These are phyloP conservation scores for Cryptocephalus primarius DNA, from an alignment of 2,888 invertebrate genomes.

Conservation along the genomic window DNA sequence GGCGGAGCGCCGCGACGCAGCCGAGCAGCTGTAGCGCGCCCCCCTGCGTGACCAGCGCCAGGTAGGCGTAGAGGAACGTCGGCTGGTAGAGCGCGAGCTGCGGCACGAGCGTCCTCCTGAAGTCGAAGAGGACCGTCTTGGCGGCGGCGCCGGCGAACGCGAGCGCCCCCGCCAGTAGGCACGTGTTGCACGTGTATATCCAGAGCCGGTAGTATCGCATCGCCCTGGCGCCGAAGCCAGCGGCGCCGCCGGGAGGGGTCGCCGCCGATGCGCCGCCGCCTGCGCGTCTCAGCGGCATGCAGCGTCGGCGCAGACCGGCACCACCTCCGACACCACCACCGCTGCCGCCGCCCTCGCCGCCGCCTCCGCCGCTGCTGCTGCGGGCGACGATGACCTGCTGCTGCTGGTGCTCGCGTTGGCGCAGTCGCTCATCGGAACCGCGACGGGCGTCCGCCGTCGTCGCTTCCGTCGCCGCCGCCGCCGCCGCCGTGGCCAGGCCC, in stretches of 20 bases:
- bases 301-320: conserved; percentile 38
- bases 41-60: conserved; percentile 64
- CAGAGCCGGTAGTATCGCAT: conserved; percentile 81
- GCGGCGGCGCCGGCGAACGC: conserved; percentile 70
- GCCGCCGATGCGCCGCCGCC: conserved; percentile 38
- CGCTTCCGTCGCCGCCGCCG: conserved; percentile 34
- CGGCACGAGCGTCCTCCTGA: conserved; percentile 55
- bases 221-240: conserved; percentile 36
- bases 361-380: conserved; percentile 31
- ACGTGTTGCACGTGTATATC: conserved; percentile 88
- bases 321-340: conserved; percentile 32
- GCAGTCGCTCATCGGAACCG: conserved; percentile 29
- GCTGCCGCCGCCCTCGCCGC: conserved; percentile 42
- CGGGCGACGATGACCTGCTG: not conserved
- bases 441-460: conserved; percentile 21
- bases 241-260: conserved; percentile 21
- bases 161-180: conserved; percentile 70
- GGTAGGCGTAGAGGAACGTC: conserved; percentile 68
- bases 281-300: conserved; percentile 41
- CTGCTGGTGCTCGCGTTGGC: not conserved
- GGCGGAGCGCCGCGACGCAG: conserved; percentile 68
- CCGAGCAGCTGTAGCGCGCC: conserved; percentile 61
- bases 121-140: conserved; percentile 57
- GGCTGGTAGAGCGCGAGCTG: conserved; percentile 69
- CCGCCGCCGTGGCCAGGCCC: conserved; percentile 23